phyloP scores from a whole-genome alignment of 2,888 invertebrate species.

The Uropetala carovei region DNA sequence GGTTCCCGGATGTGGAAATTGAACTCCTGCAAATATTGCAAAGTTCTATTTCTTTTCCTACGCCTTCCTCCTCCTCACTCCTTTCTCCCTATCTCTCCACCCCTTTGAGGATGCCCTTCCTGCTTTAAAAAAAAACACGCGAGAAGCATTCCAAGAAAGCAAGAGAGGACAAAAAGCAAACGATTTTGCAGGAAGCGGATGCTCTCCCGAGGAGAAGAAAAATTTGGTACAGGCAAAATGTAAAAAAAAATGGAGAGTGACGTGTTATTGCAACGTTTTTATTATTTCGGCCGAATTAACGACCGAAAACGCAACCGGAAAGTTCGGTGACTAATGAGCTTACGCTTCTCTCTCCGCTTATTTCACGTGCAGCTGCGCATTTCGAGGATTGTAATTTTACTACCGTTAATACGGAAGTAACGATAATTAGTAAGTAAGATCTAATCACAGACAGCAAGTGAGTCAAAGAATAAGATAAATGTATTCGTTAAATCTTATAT shows the following conservation, averaged over 20 bases:
- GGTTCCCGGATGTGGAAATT: slow-evolving; percentile 3
- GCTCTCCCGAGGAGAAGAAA: slow-evolving; percentile 2
- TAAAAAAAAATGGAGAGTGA: background rate
- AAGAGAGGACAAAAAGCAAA: background rate
- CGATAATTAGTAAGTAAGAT: too few relatives aligned
- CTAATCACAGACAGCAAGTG: too few relatives aligned
- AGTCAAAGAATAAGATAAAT: too few relatives aligned
- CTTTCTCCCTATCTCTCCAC: background rate
- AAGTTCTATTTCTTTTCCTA: background rate
- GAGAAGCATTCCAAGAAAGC: background rate
- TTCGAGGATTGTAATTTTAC: too few relatives aligned
- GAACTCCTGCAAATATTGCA: background rate
- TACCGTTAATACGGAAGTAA: too few relatives aligned
- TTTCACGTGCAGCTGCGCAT: too few relatives aligned
- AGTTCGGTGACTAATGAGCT: background rate
- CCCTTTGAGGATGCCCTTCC: background rate
- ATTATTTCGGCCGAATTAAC: background rate
- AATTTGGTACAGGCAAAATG: background rate
- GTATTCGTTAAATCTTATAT: too few relatives aligned
- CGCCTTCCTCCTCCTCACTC: background rate
- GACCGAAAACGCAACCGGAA: background rate
- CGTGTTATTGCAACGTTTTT: background rate
- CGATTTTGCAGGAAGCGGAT: background rate
- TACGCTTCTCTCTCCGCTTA: too few relatives aligned
- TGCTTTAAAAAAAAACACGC: background rate